phyloP scores from a whole-genome alignment of 1,140 invertebrate genomes.

The Drosophila serrata region DNA sequence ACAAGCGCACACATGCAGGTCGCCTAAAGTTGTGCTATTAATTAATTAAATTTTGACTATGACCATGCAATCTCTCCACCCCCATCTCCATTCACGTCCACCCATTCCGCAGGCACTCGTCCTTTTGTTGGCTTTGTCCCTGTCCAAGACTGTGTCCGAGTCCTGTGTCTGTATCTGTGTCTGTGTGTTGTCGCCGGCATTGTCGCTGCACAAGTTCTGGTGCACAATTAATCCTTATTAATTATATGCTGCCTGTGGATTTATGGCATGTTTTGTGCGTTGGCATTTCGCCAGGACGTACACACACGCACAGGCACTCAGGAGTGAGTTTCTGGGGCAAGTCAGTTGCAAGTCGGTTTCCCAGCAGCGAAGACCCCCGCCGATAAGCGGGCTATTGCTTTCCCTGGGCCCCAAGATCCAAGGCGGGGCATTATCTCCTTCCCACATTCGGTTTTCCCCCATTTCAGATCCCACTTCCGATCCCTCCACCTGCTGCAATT shows the following conservation, averaged over 20 bases:
- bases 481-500: slow-evolving; percentile 36
- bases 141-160: slow-evolving; percentile 9
- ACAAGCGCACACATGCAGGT: slow-evolving; percentile 17
- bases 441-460: background rate
- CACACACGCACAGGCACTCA: slow-evolving; percentile 18
- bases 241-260: slow-evolving; percentile 78
- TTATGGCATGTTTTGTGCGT: slow-evolving; percentile 79
- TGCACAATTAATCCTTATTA: slow-evolving; percentile 82
- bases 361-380: slow-evolving; percentile 14
- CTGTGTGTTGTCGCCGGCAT: slow-evolving; percentile 43
- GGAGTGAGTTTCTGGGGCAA: slow-evolving; percentile 50
- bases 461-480: background rate
- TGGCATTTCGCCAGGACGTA: slow-evolving; percentile 71
- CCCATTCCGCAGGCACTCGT: slow-evolving; percentile 6
- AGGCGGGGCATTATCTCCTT: slow-evolving; percentile 1
- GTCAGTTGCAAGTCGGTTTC: slow-evolving; percentile 58
- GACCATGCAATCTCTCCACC: slow-evolving; percentile 17
- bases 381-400: slow-evolving; percentile 47
- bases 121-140: slow-evolving; percentile 28
- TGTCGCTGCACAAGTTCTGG: slow-evolving; percentile 68
- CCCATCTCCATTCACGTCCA: slow-evolving; percentile 9
- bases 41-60: slow-evolving; percentile 79
- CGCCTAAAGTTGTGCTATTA: slow-evolving; percentile 77
- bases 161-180: slow-evolving; percentile 16
- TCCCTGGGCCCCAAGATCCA: slow-evolving; percentile 9